phyloP scores from a whole-genome alignment of 2,113 vertebrate genomes.

The Nesoenas mayeri region DNA sequence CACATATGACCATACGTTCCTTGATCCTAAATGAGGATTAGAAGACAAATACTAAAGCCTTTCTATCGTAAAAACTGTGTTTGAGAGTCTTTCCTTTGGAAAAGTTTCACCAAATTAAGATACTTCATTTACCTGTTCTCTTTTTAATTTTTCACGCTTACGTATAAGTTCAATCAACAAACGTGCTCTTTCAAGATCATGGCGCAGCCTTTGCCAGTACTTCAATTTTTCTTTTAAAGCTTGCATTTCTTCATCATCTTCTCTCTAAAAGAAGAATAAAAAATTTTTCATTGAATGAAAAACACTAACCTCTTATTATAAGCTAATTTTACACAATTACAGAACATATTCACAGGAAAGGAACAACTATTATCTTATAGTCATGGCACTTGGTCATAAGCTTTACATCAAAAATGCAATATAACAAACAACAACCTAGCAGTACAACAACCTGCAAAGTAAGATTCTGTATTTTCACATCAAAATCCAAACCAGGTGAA shows the following conservation, averaged over 20 bases:
- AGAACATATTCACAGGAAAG: background rate
- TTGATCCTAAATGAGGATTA: background rate
- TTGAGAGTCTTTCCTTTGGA: background rate
- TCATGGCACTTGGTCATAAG: background rate
- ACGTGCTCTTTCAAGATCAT: slow-evolving; percentile 92
- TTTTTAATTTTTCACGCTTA: slow-evolving; percentile 96
- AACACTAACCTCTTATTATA: background rate
- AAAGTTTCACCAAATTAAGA: background rate
- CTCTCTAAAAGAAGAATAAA: slow-evolving; percentile 70
- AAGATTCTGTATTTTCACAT: background rate
- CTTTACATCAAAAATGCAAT: background rate
- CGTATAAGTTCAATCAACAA: slow-evolving; percentile 94
- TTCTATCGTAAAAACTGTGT: background rate
- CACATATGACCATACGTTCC: fast-evolving
- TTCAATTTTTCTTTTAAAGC: slow-evolving; percentile 94
- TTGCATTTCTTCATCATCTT: slow-evolving; percentile 89
- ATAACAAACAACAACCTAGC: background rate
- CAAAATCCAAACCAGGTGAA: background rate
- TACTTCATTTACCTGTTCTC: slow-evolving; percentile 87
- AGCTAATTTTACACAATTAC: background rate
- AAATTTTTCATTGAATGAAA: background rate
- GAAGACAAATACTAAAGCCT: background rate
- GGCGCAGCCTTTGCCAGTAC: slow-evolving; percentile 93
- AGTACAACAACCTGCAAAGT: background rate
- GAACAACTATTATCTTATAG: background rate